These are phyloP conservation scores for Tenebrio molitor DNA, from an alignment of 1,140 invertebrate species.

Conservation along the genomic window DNA sequence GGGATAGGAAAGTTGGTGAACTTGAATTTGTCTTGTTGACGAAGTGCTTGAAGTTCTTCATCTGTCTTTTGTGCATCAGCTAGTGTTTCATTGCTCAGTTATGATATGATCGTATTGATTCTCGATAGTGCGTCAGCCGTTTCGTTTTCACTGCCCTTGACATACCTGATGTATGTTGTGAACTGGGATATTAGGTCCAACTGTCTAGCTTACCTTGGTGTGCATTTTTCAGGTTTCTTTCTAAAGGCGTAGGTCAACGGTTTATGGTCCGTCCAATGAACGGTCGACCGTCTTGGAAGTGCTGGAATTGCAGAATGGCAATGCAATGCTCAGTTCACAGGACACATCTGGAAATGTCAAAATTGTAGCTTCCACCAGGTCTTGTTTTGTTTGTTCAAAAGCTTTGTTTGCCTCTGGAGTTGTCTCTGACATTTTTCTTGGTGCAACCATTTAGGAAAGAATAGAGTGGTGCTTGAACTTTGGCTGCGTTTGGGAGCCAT, in stretches of 20 bases:
- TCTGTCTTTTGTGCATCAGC: not conserved
- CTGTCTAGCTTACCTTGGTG: constrained; percentile 60
- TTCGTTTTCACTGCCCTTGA: constrained; percentile 61
- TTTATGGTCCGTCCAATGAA: constrained; percentile 68
- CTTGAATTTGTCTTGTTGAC: not conserved
- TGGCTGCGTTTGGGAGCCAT: constrained; percentile 59
- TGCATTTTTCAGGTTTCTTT: constrained; percentile 59
- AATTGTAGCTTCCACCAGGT: too few relatives aligned
- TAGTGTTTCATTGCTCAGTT: not conserved
- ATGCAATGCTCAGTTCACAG: too few relatives aligned
- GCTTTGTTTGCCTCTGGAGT: too few relatives aligned
- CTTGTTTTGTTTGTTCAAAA: too few relatives aligned
- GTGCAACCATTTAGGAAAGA: constrained; percentile 49
- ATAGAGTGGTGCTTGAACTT: constrained; percentile 55
- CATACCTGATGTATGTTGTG: constrained; percentile 62
- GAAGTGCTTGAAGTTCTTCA: constrained; percentile 45
- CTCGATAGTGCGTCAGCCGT: constrained; percentile 61
- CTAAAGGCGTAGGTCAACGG: constrained; percentile 64
- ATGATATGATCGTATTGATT: constrained; percentile 55
- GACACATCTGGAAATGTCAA: too few relatives aligned
- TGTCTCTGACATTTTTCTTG: constrained; percentile 40
- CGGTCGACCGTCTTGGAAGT: too few relatives aligned
- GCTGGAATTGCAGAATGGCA: too few relatives aligned
- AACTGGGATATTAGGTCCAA: constrained; percentile 65
- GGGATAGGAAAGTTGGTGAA: not conserved